Evolutionary conservation across 2,888 invertebrate genomes (phyloP).

Genomic region (Pecten maximus): DNA sequence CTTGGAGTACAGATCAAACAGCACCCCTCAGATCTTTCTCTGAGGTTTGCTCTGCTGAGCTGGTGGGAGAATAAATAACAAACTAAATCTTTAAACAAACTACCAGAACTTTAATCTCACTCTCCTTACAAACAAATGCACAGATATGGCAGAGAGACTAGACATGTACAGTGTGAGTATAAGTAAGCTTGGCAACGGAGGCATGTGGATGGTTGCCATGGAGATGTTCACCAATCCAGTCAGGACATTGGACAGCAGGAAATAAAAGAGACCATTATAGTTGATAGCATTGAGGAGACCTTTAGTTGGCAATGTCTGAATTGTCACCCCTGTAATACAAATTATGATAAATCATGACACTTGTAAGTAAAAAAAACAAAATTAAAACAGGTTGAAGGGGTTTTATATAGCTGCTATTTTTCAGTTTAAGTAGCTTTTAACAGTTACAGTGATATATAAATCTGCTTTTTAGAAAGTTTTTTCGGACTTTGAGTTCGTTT

Average conservation of each 20-base stretch:
- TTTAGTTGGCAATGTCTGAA: slow-evolving; percentile 15
- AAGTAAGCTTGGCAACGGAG: slow-evolving; percentile 61
- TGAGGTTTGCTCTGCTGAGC: no score
- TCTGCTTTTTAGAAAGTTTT: no score
- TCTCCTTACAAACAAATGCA: slow-evolving; percentile 63
- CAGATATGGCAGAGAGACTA: slow-evolving; percentile 61
- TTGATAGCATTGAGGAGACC: slow-evolving; percentile 88
- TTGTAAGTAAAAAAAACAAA: no score
- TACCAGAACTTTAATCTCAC: slow-evolving; percentile 71
- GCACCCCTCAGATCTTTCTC: no score
- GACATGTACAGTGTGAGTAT: slow-evolving; percentile 76
- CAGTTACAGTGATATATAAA: no score
- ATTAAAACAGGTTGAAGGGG: no score
- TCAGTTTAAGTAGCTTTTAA: no score
- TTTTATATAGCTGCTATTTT: no score
- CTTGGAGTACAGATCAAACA: no score
- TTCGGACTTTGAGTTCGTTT: no score
- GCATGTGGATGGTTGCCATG: slow-evolving; percentile 85
- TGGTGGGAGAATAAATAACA: not conserved
- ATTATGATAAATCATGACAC: not conserved
- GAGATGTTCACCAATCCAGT: slow-evolving; percentile 92
- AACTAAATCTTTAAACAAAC: not conserved
- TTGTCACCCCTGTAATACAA: not conserved
- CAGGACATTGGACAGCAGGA: slow-evolving; percentile 91
- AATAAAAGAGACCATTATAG: slow-evolving; percentile 92